Base-by-base conservation (phyloP, 2,888 invertebrate species). In the Chloroclystis v-ata region DNA sequence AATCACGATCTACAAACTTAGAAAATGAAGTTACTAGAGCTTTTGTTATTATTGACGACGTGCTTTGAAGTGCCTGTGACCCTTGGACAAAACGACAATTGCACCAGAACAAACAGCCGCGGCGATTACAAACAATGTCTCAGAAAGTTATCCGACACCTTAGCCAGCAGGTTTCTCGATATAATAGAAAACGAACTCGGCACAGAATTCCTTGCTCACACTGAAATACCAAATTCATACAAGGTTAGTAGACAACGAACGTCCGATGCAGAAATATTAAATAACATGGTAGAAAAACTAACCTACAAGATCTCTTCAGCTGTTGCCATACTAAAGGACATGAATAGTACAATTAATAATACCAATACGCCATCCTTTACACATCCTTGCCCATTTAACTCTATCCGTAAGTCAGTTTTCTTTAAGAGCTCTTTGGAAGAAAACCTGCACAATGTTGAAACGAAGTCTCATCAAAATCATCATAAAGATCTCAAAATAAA, bases 401-500 rank as follows among this genome's bases (percentile, higher is more conserved):
- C 87, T 59, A 85, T 87, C 54, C 79, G 83, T 60, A 86, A 85
- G 65, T 82, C 86, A 49, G 82, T 85, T 40, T 80, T 79, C 61
- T 76, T 82, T 28, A 85, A 78, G 63, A 82, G 72, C 61, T 62
- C 73, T 14, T 72, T 71, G 69, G 57, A 73, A 48, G 69, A 79
- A 41, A 71, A 63, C 39, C 52, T 79, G 37, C 68, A 75, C 40
- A 60, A 66, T 20, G 50, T 66, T 24, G 72, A 75, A 26, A 49
- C 74, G 1, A 82, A 77, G 57, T 65, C 75, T 13, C 78, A 77
- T 53, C 72, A 78, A 48, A 76, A 72, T 24, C 70, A 73, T 40
- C 80, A 80, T 43, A 86, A 86, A 66, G 85, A 87, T 60, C 76
- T 89, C 45, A 88, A 88, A 71, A 78, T 89, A 4, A 87, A 87